Evolutionary conservation across 2,888 invertebrate genomes (phyloP).

Genomic region (Hypomecis punctinalis): DNA sequence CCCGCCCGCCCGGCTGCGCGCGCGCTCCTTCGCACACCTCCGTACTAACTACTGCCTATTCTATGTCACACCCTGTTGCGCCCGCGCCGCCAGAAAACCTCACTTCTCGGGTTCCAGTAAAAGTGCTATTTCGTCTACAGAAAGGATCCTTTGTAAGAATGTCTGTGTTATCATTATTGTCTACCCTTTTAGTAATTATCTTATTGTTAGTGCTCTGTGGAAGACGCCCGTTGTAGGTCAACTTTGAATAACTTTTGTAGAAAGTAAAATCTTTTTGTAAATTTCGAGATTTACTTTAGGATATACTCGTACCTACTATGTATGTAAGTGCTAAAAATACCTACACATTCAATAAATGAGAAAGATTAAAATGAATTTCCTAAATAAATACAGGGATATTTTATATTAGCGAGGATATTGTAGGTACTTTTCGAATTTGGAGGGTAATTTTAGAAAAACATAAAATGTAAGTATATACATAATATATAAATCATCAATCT

Average conservation of each 20-base stretch:
- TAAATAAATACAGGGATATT: too few relatives aligned
- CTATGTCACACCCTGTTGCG: slow-evolving; percentile 13
- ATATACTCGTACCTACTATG: too few relatives aligned
- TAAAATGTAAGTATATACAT: too few relatives aligned
- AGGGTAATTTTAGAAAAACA: too few relatives aligned
- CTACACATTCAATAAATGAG: too few relatives aligned
- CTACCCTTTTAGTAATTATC: slow-evolving; percentile 48
- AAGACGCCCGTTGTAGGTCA: slow-evolving; percentile 19
- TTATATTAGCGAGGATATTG: too few relatives aligned
- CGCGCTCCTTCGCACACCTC: slow-evolving; percentile 55
- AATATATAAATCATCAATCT: too few relatives aligned
- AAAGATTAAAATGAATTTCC: too few relatives aligned
- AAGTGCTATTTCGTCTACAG: slow-evolving; percentile 75
- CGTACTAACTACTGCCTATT: slow-evolving; percentile 44
- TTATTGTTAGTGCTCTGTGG: slow-evolving; percentile 40
- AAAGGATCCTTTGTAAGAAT: slow-evolving; percentile 50
- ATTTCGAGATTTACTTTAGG: too few relatives aligned
- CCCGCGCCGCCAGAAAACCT: slow-evolving; percentile 31
- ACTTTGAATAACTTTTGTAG: slow-evolving; percentile 4
- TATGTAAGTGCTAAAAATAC: too few relatives aligned
- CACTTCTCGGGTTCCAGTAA: slow-evolving; percentile 72
- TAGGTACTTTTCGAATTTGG: too few relatives aligned
- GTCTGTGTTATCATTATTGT: slow-evolving; percentile 44
- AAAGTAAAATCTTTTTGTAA: slow-evolving; percentile 2
- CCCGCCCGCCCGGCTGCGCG: slow-evolving; percentile 67